A percentile compares a stretch with the other conserved stretches of the same genome.
These are phyloP conservation scores for Acanthaster planci DNA, from an alignment of 35 echinoderm and acorn worm genomes.

Conservation along the genomic window DNA sequence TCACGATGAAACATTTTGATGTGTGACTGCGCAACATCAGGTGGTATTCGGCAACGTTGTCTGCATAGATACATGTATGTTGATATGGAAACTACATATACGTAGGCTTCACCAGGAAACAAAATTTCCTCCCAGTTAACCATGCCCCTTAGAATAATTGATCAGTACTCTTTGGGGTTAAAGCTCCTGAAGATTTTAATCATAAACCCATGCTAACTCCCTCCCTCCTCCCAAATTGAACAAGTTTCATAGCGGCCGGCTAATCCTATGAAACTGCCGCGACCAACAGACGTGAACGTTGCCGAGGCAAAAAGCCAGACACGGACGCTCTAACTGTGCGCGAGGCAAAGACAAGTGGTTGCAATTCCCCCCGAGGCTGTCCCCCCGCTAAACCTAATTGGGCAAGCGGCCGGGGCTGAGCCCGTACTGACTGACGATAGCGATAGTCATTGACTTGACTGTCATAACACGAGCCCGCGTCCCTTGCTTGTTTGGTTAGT, in stretches of 20 bases:
- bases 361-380: background rate
- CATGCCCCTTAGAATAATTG: too few relatives aligned
- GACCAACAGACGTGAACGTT: background rate
- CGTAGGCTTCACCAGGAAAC: too few relatives aligned
- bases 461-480: background rate
- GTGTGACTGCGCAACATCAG: too few relatives aligned
- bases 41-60: too few relatives aligned
- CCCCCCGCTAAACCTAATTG: background rate
- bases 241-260: background rate
- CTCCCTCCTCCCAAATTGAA: background rate
- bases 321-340: background rate
- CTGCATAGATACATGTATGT: too few relatives aligned
- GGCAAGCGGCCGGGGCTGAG: background rate
- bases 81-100: too few relatives aligned
- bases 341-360: slow-evolving; percentile 13
- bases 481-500: background rate
- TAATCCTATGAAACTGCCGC: slow-evolving; percentile 16
- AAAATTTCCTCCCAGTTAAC: too few relatives aligned
- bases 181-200: too few relatives aligned
- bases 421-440: slow-evolving; percentile 19
- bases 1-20: too few relatives aligned
- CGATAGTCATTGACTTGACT: slow-evolving; percentile 18
- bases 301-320: background rate
- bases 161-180: too few relatives aligned
- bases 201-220: background rate